Evolutionary conservation across 2,888 invertebrate species (phyloP).

Genomic region (Lutraria lutraria): DNA sequence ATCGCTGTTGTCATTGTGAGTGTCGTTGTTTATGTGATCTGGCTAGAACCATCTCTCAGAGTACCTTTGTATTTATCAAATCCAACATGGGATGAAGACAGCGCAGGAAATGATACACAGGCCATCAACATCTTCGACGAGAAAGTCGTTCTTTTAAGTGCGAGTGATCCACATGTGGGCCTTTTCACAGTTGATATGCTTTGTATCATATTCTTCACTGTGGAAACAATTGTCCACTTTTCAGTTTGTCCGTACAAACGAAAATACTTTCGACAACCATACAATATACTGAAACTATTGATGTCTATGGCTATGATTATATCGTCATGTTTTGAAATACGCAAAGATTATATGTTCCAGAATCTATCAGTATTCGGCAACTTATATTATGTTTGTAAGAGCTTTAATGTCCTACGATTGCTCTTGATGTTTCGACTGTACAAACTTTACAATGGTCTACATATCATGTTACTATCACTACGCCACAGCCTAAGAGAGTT

Average conservation of each 20-base stretch:
- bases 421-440: slow-evolving; percentile 75
- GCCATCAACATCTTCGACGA: background rate
- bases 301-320: slow-evolving; percentile 72
- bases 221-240: slow-evolving; percentile 74
- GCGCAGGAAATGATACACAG: background rate
- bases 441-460: slow-evolving; percentile 75
- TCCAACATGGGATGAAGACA: background rate
- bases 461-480: slow-evolving; percentile 75
- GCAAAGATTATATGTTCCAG: slow-evolving; percentile 34
- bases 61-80: slow-evolving; percentile 49
- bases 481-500: slow-evolving; percentile 73
- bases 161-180: slow-evolving; percentile 53
- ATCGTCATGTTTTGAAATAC: slow-evolving; percentile 43
- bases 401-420: slow-evolving; percentile 72
- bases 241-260: slow-evolving; percentile 67
- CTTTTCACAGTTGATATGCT: slow-evolving; percentile 63
- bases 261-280: slow-evolving; percentile 60
- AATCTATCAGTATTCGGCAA: slow-evolving; percentile 35
- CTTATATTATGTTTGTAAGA: slow-evolving; percentile 69
- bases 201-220: slow-evolving; percentile 71
- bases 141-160: background rate
- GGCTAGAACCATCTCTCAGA: slow-evolving; percentile 52
- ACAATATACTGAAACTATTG: slow-evolving; percentile 72
- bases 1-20: slow-evolving; percentile 67
- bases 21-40: slow-evolving; percentile 55